A percentile compares a stretch with the other conserved stretches of the same genome.
Conservation (phyloP, 2,113 vertebrate genomes). For the Alligator mississippiensis region DNA sequence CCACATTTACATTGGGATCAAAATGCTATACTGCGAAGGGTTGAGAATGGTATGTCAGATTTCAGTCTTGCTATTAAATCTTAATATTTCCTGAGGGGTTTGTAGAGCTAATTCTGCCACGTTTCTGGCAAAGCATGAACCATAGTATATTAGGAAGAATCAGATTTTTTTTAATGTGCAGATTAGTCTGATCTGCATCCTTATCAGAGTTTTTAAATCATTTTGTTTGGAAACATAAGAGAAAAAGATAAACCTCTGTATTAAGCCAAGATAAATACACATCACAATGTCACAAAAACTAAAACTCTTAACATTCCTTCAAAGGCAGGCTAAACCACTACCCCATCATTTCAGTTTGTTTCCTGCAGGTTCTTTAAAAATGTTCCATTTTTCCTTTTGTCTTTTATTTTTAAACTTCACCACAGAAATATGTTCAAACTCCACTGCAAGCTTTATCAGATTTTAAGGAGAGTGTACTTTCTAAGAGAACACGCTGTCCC, state of each 20-base stretch:
- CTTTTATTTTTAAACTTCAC: neutral
- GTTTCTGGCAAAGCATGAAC: constrained; percentile 3
- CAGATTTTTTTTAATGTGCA: neutral
- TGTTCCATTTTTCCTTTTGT: neutral
- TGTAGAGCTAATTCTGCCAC: constrained; percentile 6
- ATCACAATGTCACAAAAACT: neutral
- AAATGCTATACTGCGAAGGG: neutral
- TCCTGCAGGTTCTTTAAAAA: neutral
- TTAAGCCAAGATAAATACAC: constrained; percentile 6
- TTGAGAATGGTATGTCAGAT: neutral
- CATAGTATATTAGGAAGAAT: neutral
- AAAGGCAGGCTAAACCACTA: neutral
- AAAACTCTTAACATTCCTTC: neutral
- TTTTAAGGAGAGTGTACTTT: neutral
- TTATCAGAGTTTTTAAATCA: neutral
- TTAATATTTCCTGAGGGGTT: constrained; percentile 40
- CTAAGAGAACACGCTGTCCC: neutral
- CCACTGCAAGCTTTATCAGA: neutral
- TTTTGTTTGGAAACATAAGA: neutral
- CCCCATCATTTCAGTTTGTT: neutral
- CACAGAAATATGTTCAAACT: neutral
- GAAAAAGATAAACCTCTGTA: neutral
- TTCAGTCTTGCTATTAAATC: constrained; percentile 40
- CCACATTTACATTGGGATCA: constrained; percentile 20
- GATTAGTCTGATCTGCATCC: constrained; percentile 9